phyloP scores from a whole-genome alignment of 2,888 invertebrate genomes.

The Allolobophora icterica region DNA sequence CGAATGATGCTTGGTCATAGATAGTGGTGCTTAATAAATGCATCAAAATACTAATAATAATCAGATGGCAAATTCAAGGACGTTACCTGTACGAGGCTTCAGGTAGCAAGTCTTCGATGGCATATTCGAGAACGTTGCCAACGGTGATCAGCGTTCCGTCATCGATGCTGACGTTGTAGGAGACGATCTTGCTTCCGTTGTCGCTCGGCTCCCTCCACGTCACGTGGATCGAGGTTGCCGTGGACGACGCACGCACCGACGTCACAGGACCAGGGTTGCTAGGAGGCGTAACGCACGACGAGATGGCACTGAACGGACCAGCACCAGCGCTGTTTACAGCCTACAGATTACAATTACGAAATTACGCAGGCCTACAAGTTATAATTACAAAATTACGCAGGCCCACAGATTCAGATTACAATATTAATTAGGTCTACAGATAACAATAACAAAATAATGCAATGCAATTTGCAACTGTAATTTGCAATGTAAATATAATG shows the following conservation, averaged over 20 bases:
- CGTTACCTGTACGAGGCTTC: constrained; percentile 77
- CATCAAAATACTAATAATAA: no score
- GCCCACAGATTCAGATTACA: neutral
- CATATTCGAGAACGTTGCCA: constrained; percentile 65
- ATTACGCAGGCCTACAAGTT: neutral
- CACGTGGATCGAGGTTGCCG: constrained; percentile 72
- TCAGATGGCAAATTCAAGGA: neutral
- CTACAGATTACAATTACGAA: constrained; percentile 58
- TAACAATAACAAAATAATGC: neutral
- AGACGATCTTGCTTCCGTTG: constrained; percentile 79
- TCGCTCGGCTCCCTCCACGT: constrained; percentile 78
- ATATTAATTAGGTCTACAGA: neutral
- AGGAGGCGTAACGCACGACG: constrained; percentile 78
- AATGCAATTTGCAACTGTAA: no score
- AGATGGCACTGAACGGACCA: constrained; percentile 75
- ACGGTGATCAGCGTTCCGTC: constrained; percentile 56
- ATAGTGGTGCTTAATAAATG: no score
- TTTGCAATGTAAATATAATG: no score
- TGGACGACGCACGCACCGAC: constrained; percentile 67
- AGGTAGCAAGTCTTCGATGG: constrained; percentile 76
- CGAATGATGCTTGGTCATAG: no score
- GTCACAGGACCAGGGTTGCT: constrained; percentile 77
- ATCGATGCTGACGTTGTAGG: constrained; percentile 78
- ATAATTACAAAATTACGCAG: neutral
- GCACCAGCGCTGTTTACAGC: constrained; percentile 83